Conservation (phyloP, 2,797 vertebrate species). For the Enteromius radiatus region DNA sequence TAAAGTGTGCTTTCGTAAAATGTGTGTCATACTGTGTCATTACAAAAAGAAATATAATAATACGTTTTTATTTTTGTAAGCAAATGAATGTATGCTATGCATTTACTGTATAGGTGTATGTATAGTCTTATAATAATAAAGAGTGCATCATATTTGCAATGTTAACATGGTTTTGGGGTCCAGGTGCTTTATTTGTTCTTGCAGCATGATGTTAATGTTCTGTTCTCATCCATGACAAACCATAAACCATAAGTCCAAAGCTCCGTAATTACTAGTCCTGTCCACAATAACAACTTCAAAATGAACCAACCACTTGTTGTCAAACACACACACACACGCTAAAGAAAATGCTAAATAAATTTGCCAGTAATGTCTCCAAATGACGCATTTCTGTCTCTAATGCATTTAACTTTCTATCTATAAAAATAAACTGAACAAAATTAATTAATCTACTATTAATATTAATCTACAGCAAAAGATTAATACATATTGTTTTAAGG, state of each 20-base stretch:
- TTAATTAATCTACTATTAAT: background rate
- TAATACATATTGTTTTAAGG: background rate
- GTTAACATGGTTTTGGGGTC: constrained; percentile 9
- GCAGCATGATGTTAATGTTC: background rate
- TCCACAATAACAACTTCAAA: constrained; percentile 72
- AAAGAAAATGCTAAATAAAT: background rate
- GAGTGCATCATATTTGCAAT: background rate
- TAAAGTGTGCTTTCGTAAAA: background rate
- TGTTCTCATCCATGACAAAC: constrained; percentile 30
- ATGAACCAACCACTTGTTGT: constrained; percentile 74
- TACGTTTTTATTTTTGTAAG: background rate
- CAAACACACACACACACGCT: constrained; percentile 66
- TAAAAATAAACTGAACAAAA: background rate
- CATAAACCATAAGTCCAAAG: constrained; percentile 32
- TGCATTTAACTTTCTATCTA: background rate
- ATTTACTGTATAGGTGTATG: background rate
- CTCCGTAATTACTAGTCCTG: constrained; percentile 49
- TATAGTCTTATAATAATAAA: background rate
- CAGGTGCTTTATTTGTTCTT: constrained; percentile 8
- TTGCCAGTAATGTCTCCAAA: background rate
- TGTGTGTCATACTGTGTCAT: background rate
- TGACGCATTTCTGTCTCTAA: background rate
- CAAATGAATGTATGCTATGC: background rate
- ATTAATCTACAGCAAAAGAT: background rate
- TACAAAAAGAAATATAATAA: background rate